phyloP scores from a whole-genome alignment of 2,888 invertebrate genomes.

The Acleris holmiana region DNA sequence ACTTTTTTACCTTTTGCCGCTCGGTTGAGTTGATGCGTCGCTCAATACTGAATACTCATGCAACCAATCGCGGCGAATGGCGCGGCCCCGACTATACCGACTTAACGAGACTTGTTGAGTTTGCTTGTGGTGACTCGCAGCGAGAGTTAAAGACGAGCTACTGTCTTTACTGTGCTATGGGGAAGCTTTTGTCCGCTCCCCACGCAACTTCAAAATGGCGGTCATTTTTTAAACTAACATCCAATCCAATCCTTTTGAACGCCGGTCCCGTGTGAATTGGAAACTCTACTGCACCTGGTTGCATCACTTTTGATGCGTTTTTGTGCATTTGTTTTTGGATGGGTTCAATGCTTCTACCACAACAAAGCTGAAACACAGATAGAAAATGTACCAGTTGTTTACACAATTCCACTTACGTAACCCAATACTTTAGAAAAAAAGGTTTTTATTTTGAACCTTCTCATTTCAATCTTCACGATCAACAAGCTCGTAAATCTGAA shows the following conservation, averaged over 20 bases:
- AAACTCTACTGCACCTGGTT: conserved; percentile 60
- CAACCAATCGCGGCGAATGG: no score
- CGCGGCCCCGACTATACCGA: no score
- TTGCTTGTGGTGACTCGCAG: no score
- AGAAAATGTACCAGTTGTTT: not conserved
- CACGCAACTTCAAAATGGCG: conserved; percentile 45
- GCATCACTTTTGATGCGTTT: conserved; percentile 38
- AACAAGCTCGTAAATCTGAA: no score
- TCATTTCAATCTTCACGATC: no score
- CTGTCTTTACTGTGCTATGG: not conserved
- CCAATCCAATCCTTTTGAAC: conserved; percentile 58
- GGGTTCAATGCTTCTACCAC: not conserved
- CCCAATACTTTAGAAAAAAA: no score
- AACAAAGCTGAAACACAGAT: not conserved
- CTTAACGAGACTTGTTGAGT: no score
- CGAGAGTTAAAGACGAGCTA: no score
- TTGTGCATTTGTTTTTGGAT: not conserved
- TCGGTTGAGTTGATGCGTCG: no score
- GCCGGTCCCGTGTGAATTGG: conserved; percentile 59
- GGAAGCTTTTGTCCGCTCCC: conserved; percentile 15
- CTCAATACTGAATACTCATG: no score
- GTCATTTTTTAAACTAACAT: conserved; percentile 58
- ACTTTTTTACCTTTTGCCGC: no score
- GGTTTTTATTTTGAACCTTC: no score
- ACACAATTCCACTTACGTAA: not conserved